These are phyloP conservation scores for Netelia inedita DNA, from an alignment of 2,888 invertebrate genomes.

Conservation along the genomic window DNA sequence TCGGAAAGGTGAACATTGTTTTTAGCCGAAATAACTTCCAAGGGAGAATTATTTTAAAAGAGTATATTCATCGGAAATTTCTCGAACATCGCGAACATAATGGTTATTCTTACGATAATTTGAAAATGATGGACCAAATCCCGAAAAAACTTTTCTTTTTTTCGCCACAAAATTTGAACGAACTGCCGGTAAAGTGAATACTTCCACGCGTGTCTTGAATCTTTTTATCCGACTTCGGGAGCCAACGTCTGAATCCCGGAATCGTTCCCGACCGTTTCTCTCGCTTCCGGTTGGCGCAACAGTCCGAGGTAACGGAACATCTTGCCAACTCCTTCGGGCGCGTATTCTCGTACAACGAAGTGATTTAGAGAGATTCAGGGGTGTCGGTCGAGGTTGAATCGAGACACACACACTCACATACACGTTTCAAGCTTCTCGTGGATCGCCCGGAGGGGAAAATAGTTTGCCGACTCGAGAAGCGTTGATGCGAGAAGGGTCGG, in stretches of 20 bases:
- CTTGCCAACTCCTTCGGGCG: slow-evolving; percentile 61
- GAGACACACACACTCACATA: slow-evolving; percentile 12
- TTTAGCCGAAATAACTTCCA: no score
- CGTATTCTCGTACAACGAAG: slow-evolving; percentile 45
- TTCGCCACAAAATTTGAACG: no score
- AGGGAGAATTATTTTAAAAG: no score
- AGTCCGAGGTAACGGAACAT: slow-evolving; percentile 62
- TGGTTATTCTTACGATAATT: no score
- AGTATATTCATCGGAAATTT: no score
- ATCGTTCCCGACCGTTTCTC: background rate
- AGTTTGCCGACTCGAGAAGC: slow-evolving; percentile 7
- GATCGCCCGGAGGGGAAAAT: slow-evolving; percentile 32
- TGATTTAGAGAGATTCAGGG: slow-evolving; percentile 64
- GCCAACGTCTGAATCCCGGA: background rate
- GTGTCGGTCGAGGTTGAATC: slow-evolving; percentile 23
- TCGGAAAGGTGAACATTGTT: no score
- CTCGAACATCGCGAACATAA: no score
- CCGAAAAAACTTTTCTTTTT: no score
- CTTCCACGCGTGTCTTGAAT: no score
- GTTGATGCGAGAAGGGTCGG: background rate
- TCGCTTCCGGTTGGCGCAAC: slow-evolving; percentile 58
- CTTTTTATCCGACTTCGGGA: background rate
- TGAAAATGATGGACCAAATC: no score
- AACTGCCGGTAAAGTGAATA: no score
- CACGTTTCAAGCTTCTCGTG: slow-evolving; percentile 47